Evolutionary conservation across 2,797 vertebrate species (phyloP).

Genomic region (Sebastes iracundus): DNA sequence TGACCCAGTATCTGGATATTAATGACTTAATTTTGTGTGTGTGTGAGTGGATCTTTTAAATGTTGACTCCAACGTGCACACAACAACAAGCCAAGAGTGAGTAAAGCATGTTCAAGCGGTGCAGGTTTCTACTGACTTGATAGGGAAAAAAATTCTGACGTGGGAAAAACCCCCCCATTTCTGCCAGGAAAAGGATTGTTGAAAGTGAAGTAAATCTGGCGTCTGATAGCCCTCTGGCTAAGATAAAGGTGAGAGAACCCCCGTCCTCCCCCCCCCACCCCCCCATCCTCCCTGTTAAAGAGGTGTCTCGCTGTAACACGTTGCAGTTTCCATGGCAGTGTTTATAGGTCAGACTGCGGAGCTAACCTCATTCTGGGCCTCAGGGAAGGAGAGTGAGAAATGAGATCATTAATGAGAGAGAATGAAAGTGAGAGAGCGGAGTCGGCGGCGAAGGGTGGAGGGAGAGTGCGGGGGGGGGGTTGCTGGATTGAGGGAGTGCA

Average conservation of each 20-base stretch:
- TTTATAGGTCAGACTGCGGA: conserved; percentile 76
- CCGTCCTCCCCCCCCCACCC: background rate
- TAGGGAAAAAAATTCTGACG: background rate
- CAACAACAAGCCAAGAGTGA: background rate
- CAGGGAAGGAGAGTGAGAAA: conserved; percentile 74
- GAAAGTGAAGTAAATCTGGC: conserved; percentile 46
- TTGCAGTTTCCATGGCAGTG: conserved; percentile 75
- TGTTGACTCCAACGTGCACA: background rate
- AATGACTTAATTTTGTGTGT: background rate
- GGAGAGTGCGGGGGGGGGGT: background rate
- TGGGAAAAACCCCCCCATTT: background rate
- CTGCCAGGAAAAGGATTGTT: conserved; percentile 38
- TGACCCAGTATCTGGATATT: background rate
- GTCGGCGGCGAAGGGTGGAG: background rate
- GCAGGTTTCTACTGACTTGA: conserved; percentile 17
- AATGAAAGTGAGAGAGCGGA: conserved; percentile 70
- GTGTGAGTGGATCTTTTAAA: background rate
- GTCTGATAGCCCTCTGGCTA: conserved; percentile 52
- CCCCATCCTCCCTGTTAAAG: conserved; percentile 30
- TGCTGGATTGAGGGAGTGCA: conserved; percentile 43
- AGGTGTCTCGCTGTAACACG: conserved; percentile 57
- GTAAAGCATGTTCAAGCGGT: conserved; percentile 13
- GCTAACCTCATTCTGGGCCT: conserved; percentile 75
- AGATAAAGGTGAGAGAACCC: conserved; percentile 60
- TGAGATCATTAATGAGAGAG: conserved; percentile 80